phyloP scores from a whole-genome alignment of 2,797 vertebrate genomes.

The Acrossocheilus fasciatus region DNA sequence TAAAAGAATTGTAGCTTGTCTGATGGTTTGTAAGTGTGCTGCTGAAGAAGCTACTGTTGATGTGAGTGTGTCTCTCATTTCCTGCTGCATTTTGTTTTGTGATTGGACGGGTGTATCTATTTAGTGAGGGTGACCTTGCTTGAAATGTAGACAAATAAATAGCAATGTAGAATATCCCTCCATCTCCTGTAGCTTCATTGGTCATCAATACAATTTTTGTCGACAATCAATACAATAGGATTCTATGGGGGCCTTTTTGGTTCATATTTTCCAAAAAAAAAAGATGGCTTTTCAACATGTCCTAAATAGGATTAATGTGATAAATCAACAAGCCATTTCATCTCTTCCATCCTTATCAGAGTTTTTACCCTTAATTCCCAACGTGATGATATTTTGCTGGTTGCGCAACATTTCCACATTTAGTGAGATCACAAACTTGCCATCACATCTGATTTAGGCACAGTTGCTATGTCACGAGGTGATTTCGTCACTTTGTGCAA shows the following conservation, averaged over 20 bases:
- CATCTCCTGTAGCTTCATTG: neutral
- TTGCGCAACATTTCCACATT: neutral
- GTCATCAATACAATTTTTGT: neutral
- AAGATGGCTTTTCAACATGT: neutral
- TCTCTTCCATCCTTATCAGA: neutral
- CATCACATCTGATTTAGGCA: neutral
- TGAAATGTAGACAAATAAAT: conserved; percentile 28
- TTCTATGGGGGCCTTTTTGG: neutral
- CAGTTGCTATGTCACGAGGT: neutral
- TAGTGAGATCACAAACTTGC: neutral
- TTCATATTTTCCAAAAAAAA: neutral
- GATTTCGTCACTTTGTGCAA: neutral
- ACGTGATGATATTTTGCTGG: neutral
- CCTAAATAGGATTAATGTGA: neutral
- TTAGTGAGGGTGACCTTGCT: conserved; percentile 47
- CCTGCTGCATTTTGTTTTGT: conserved; percentile 5
- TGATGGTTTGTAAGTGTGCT: conserved; percentile 53
- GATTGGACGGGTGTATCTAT: conserved; percentile 17
- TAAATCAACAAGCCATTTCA: neutral
- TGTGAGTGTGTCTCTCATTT: conserved; percentile 23
- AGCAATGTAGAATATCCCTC: neutral
- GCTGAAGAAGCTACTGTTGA: conserved; percentile 32
- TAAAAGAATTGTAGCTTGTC: conserved; percentile 77
- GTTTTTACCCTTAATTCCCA: neutral
- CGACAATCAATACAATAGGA: conserved; percentile 1